A percentile compares a stretch with the other conserved stretches of the same genome.
Evolutionary conservation across 1,140 invertebrate genomes (phyloP).

Genomic region (Nymphalis io): DNA sequence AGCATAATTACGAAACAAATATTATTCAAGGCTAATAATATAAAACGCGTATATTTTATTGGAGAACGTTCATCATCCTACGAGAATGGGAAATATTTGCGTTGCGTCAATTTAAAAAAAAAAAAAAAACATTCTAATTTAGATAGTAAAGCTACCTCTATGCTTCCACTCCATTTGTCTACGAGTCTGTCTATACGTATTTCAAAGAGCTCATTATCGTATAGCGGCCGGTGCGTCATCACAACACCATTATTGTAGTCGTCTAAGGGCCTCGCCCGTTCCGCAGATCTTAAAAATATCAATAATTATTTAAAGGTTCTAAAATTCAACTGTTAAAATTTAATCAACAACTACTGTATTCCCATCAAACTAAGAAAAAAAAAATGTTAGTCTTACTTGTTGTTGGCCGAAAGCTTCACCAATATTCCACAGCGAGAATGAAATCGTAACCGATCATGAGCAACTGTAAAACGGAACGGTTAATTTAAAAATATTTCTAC

Average conservation of each 20-base stretch:
- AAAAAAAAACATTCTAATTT: too few relatives aligned
- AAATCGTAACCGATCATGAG: slow-evolving; percentile 88
- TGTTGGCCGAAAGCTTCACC: slow-evolving; percentile 92
- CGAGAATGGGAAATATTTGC: too few relatives aligned
- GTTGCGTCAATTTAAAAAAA: too few relatives aligned
- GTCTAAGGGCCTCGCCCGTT: slow-evolving; percentile 92
- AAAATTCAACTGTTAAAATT: neutral
- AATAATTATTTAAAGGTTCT: neutral
- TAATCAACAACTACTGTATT: neutral
- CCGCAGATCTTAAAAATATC: slow-evolving; percentile 84
- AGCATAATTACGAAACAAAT: too few relatives aligned
- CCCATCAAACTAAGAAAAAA: neutral
- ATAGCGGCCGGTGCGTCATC: slow-evolving; percentile 93
- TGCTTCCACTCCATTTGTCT: slow-evolving; percentile 95
- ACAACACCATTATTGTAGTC: slow-evolving; percentile 97
- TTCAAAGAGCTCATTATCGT: slow-evolving; percentile 96
- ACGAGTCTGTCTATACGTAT: slow-evolving; percentile 95
- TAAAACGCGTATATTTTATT: too few relatives aligned
- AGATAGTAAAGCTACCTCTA: slow-evolving; percentile 82
- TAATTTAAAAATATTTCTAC: neutral
- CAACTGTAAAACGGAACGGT: slow-evolving; percentile 57
- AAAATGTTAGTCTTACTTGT: slow-evolving; percentile 63
- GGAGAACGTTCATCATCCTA: too few relatives aligned
- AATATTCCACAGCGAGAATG: slow-evolving; percentile 93
- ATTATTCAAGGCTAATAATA: too few relatives aligned